Base-by-base conservation (phyloP, 1,140 invertebrate species). In the Aphis craccivora region DNA sequence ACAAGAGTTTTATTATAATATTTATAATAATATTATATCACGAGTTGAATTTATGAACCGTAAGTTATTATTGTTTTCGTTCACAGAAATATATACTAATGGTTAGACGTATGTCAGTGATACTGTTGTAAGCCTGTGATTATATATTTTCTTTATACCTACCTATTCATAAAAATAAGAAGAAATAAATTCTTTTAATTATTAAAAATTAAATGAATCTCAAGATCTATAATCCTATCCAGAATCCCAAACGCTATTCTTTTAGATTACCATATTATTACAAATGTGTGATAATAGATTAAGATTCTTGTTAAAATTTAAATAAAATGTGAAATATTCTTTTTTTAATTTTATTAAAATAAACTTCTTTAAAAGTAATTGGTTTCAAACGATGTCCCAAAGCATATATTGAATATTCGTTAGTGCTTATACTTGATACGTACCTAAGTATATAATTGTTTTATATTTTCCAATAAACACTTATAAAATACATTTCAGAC, bases 1-100 rank as follows among this genome's bases (percentile, higher is more conserved):
- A 40, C 76, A 23, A 92, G 91, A 92, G 48, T 92, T 92, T 84
- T 83, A 83, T 92, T 92, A 92, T 92, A 84, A 92, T 92, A 92
- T 51, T 92, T 83, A 92, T 53, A 92, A 84, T 53, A 84, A 92
- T 92, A 92, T 83, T 92, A 35, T 81, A 91, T 81, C 90, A 45
- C 60, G 40, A 76, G 60, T 30, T 43, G 18, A 91, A 91, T 91
- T 91, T 81, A 91, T 45, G 90, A 76, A 81, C 90, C 90, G 90
- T 81, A 81, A 91, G 90, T 81, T 76, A 48, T 91, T 91, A 91
- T 76, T 91, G 60, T 76, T 91, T 81, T 91, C n/a, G 90, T 48
- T 45, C 43, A 8, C 55, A 45, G 60, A 91, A 67, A 67, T 76
- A 76, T 76, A 23, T n/a, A 40, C 87, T 84, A 43, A 87, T 43